Evolutionary conservation across 64 coral and sea anemone species (phyloP).

Genomic region (Actinia equina): DNA sequence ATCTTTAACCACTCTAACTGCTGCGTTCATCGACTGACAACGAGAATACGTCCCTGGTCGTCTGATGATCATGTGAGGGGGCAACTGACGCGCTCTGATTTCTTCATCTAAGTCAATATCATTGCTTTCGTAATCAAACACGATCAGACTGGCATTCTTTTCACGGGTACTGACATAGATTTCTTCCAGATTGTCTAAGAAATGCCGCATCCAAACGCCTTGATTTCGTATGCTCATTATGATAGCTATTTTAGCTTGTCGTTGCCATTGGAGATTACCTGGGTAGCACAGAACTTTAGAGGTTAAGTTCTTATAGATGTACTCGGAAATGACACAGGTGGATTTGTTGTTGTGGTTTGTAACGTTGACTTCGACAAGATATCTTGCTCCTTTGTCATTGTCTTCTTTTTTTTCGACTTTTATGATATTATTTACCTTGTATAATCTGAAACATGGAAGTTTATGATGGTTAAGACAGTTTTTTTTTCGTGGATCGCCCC

Average conservation of each 20-base stretch:
- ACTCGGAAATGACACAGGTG: conserved; percentile 53
- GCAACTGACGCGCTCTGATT: conserved; percentile 39
- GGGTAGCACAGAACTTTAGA: conserved; percentile 47
- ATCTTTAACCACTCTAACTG: conserved; percentile 49
- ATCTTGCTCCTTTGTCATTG: conserved; percentile 38
- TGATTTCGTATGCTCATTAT: conserved; percentile 65
- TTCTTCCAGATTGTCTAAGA: conserved; percentile 53
- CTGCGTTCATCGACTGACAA: conserved; percentile 60
- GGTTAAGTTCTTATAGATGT: conserved; percentile 25
- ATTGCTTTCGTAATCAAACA: conserved; percentile 75
- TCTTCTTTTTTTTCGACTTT: conserved; percentile 77
- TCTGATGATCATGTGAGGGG: conserved; percentile 40
- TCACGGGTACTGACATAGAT: conserved; percentile 62
- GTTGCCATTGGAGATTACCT: conserved; percentile 69
- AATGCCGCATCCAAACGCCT: conserved; percentile 46
- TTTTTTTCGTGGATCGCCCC: no score
- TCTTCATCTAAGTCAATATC: conserved; percentile 64
- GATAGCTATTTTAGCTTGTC: conserved; percentile 50
- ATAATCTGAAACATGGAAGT: conserved; percentile 37
- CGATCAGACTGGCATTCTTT: conserved; percentile 53
- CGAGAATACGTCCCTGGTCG: conserved; percentile 43
- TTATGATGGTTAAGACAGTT: no score
- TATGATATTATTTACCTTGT: conserved; percentile 37
- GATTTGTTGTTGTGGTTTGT: conserved; percentile 21
- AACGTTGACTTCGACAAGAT: conserved; percentile 62